Evolutionary conservation across 2,797 vertebrate genomes (phyloP).

Genomic region (Miichthys miiuy): DNA sequence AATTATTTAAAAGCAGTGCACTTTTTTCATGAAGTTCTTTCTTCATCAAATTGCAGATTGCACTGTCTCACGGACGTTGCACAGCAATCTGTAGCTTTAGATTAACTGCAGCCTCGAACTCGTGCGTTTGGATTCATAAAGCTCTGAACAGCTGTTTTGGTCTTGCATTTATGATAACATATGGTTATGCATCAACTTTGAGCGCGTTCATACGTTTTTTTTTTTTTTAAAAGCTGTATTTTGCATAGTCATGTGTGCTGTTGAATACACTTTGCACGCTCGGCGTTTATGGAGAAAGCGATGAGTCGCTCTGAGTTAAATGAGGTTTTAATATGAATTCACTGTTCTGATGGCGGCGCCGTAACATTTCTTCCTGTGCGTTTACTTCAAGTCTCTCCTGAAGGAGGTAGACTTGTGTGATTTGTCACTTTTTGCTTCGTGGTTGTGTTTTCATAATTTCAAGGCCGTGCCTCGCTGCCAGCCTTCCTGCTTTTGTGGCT

Average conservation of each 20-base stretch:
- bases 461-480: not conserved
- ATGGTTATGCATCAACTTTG: not conserved
- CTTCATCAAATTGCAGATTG: not conserved
- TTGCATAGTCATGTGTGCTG: not conserved
- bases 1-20: not conserved
- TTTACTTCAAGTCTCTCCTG: not conserved
- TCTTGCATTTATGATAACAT: not conserved
- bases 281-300: not conserved
- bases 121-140: not conserved
- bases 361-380: not conserved
- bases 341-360: not conserved
- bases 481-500: not conserved
- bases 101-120: not conserved
- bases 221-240: not conserved
- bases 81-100: not conserved
- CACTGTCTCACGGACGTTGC: not conserved
- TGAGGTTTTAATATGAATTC: not conserved
- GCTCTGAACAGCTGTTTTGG: not conserved
- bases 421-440: conserved; percentile 3
- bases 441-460: not conserved
- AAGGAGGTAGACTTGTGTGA: not conserved
- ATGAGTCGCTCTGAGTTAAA: not conserved
- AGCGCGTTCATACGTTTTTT: too few species aligned
- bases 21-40: not conserved
- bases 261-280: not conserved